These are phyloP conservation scores for Macrosoma leucophasiata DNA, from an alignment of 2,888 invertebrate species.

Conservation along the genomic window DNA sequence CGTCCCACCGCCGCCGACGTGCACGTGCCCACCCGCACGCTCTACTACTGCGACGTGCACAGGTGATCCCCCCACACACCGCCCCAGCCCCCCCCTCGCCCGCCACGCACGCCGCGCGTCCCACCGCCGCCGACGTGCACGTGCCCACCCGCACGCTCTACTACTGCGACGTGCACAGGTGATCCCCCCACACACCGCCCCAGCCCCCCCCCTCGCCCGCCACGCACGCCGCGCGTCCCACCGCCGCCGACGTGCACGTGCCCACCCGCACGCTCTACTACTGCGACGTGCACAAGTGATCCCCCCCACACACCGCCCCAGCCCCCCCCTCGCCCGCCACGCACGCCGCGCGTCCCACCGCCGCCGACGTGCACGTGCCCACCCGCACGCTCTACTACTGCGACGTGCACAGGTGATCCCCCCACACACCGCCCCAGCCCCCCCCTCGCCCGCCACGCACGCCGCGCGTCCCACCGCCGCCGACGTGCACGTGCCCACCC, in stretches of 20 bases:
- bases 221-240: conserved; percentile 78
- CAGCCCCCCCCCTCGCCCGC: conserved; percentile 85
- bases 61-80: conserved; percentile 61
- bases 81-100: conserved; percentile 84
- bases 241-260: conserved; percentile 82
- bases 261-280: conserved; percentile 78
- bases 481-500: conserved; percentile 79
- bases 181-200: too few relatives aligned
- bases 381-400: conserved; percentile 79
- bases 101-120: conserved; percentile 79
- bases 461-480: conserved; percentile 79
- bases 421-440: conserved; percentile 76
- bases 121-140: conserved; percentile 82
- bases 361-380: conserved; percentile 80
- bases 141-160: conserved; percentile 76
- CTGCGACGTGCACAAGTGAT: conserved; percentile 67
- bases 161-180: conserved; percentile 74
- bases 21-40: conserved; percentile 74
- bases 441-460: conserved; percentile 82
- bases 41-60: conserved; percentile 78
- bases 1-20: conserved; percentile 82
- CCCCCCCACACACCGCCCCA: too few relatives aligned
- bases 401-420: conserved; percentile 57
- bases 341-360: conserved; percentile 78
- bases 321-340: conserved; percentile 83